Evolutionary conservation across 1,140 invertebrate species (phyloP).

Genomic region (Drosophila fuyamai): DNA sequence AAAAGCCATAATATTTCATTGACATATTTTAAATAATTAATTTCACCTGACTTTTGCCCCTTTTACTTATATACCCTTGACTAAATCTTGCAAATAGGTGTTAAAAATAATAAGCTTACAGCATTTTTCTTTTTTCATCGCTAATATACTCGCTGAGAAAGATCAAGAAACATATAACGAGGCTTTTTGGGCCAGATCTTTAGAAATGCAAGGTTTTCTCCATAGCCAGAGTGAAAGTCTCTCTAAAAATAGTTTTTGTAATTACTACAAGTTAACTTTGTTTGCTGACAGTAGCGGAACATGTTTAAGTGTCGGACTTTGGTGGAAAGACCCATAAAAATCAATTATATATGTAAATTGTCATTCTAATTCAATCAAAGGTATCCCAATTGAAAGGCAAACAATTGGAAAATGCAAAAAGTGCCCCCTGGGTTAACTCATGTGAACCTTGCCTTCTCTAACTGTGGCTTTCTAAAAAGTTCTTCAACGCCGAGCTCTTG

Average conservation of each 20-base stretch:
- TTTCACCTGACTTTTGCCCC: conserved; percentile 19
- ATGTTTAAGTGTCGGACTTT: conserved; percentile 4
- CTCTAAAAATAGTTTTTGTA: conserved; percentile 22
- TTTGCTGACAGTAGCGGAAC: conserved; percentile 18
- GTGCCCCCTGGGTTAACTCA: conserved; percentile 61
- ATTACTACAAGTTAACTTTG: neutral
- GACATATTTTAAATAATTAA: conserved; percentile 1
- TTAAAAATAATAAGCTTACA: neutral
- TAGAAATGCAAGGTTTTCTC: conserved; percentile 16
- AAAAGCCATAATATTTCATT: neutral
- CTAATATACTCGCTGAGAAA: neutral
- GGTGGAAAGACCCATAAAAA: conserved; percentile 34
- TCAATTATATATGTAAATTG: conserved; percentile 67
- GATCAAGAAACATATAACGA: neutral
- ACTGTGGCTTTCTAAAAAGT: neutral
- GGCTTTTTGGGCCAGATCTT: conserved; percentile 14
- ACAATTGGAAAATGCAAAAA: conserved; percentile 53
- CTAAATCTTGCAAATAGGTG: conserved; percentile 5
- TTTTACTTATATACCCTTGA: neutral
- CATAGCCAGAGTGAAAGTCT: conserved; percentile 23
- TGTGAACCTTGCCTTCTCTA: conserved; percentile 38
- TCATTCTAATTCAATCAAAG: conserved; percentile 71
- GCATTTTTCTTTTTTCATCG: neutral
- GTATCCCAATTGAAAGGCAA: conserved; percentile 49
- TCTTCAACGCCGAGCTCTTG: neutral